These are phyloP conservation scores for Neopelma chrysocephalum DNA, from an alignment of 2,797 vertebrate genomes.

Conservation along the genomic window DNA sequence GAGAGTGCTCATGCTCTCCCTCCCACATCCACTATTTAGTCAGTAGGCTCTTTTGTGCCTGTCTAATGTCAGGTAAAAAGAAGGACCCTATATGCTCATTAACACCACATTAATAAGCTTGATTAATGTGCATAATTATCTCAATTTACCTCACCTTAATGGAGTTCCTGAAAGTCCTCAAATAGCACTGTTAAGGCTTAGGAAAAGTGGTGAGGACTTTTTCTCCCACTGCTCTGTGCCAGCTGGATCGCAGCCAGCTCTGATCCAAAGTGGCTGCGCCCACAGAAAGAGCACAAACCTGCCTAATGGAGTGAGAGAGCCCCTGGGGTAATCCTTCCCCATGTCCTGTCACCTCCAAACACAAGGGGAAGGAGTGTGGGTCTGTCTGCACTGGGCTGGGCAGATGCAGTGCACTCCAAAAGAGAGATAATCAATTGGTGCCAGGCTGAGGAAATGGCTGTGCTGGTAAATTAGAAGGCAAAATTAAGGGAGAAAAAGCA, in stretches of 20 bases:
- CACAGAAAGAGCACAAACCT: neutral
- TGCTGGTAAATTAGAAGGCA: neutral
- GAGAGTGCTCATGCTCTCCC: neutral
- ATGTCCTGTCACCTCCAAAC: neutral
- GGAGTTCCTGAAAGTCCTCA: neutral
- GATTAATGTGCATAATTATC: neutral
- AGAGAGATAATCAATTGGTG: neutral
- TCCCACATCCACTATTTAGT: neutral
- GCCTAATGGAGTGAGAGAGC: neutral
- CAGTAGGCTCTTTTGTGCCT: neutral
- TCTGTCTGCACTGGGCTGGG: neutral
- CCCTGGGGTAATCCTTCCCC: neutral
- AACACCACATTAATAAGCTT: neutral
- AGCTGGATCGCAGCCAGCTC: neutral
- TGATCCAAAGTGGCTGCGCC: neutral
- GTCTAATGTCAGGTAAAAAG: neutral
- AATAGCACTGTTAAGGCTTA: neutral
- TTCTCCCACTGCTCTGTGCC: neutral
- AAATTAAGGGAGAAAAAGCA: neutral
- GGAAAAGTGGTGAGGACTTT: neutral
- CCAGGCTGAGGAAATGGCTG: neutral
- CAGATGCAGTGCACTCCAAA: neutral
- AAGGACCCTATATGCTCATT: neutral
- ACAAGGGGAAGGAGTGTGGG: accelerated
- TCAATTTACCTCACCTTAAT: constrained; percentile 25